These are phyloP conservation scores for Drosophila dives DNA, from an alignment of 2,888 invertebrate species.

Conservation along the genomic window DNA sequence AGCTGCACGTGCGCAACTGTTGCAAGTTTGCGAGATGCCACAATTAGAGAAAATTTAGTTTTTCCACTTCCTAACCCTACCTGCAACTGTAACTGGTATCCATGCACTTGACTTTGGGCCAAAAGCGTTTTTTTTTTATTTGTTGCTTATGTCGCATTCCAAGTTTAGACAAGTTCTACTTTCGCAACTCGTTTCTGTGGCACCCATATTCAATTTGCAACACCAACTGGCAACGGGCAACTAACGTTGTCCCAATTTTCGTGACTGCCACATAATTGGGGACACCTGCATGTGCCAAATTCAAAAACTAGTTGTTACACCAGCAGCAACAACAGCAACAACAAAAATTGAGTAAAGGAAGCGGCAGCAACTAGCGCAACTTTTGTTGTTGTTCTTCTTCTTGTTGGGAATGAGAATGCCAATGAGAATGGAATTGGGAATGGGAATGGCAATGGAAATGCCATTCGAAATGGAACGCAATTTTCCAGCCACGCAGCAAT, in stretches of 20 bases:
- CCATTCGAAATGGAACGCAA: constrained; percentile 56
- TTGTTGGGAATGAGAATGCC: constrained; percentile 8
- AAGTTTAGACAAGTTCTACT: constrained; percentile 75
- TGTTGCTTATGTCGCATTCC: constrained; percentile 49
- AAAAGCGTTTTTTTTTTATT: constrained; percentile 25
- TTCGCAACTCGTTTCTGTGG: constrained; percentile 70
- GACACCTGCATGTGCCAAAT: constrained; percentile 81
- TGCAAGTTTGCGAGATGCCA: constrained; percentile 55
- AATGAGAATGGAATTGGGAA: neutral
- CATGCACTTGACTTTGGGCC: constrained; percentile 41
- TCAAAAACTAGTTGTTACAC: constrained; percentile 69
- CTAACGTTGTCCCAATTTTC: constrained; percentile 76
- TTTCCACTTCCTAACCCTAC: constrained; percentile 4
- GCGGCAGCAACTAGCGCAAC: constrained; percentile 21
- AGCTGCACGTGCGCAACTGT: constrained; percentile 56
- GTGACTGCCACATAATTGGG: constrained; percentile 69
- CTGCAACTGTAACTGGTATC: constrained; percentile 3
- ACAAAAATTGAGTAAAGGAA: constrained; percentile 31
- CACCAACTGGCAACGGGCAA: constrained; percentile 15
- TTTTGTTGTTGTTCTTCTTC: neutral
- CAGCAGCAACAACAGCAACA: constrained; percentile 16
- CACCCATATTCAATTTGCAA: constrained; percentile 72
- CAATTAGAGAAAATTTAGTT: constrained; percentile 9
- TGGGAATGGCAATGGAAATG: constrained; percentile 19
- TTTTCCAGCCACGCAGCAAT: constrained; percentile 57